Base-by-base conservation (phyloP, 2,888 invertebrate species). In the Epinotia nisella region DNA sequence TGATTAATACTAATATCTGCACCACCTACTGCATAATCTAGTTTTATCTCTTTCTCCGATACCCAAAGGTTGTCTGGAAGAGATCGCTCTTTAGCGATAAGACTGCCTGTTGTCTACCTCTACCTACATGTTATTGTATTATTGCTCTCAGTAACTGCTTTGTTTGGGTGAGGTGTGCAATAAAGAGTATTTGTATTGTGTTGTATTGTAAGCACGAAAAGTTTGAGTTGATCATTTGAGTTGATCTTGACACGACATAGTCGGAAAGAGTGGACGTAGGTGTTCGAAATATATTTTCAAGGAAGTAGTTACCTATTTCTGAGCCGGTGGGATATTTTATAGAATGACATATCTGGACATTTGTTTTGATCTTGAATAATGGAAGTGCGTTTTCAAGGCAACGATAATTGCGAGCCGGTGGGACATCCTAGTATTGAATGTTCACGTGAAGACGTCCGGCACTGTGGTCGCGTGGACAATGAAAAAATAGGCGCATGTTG, bases 401-500 rank as follows among this genome's bases (percentile, higher is more conserved):
- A 2, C 10, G 2, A 24, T 21, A 21, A 13, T 29, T 58, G n/a
- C 2, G 9, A 29, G n/a, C 15, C 29, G 58, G 29, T 24, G 49
- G 49, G 1, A 21, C 10, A 11, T 1, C 29, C 15, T 15, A 7
- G 13, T 51, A 35, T 35, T 9, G 19, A 56, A 39, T 39, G 0
- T 24, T 59, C 7, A 17, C 15, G n/a, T 0, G 17, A 19, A 19
- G 58, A 24, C 19, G 35, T 29, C 19, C 2, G 0, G 15, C n/a
- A n/a, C 13, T 21, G 7, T 19, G 45, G n/a, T 70, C 41, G 53
- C 29, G 51, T 56, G 67, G 77, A 78, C 82, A 83, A 83, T 85
- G n/a, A n/a, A 85, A 83, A 88, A 88, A 89, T 88, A 89, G 87
- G 84, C 81, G 84, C 85, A 82, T 82, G 82, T 82, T 79, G 75